Base-by-base conservation (phyloP, 2,797 vertebrate genomes). In the Karalla daura region DNA sequence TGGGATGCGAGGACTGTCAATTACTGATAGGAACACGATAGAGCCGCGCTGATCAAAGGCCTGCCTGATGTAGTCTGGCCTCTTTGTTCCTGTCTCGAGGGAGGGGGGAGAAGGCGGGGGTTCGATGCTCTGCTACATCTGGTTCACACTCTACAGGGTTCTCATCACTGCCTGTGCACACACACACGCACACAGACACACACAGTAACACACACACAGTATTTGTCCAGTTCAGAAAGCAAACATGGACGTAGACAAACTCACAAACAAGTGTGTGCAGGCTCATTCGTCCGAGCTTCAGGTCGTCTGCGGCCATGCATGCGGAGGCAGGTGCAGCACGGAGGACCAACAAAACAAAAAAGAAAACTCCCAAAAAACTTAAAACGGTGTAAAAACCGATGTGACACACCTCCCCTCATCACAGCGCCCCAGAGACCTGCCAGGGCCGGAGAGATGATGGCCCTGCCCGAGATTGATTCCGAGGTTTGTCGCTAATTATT, bases 401-500 rank as follows among this genome's bases (percentile, higher is more conserved):
- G 41, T 47, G 36, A 36, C 27, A 20, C 41, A 9, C 61, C 72
- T 68, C 40, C 43, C 21, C 2, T n/a, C n/a, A 5, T 35, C 3
- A 2, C 3, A 1, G 37, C 51, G 36, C 47, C 62, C 28, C 20
- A 74, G 58, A 72, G 51, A 71, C 54, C 61, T 49, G 74, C 60
- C 32, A 15, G 13, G 58, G 56, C 56, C 68, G 51, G 20, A 50
- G 55, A 69, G 62, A 75, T 67, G 82, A 88, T 86, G 62, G 53
- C 71, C 36, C 15, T 58, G 67, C 62, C 49, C 43, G 51, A 81
- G 88, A 88, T 86, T 83, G 85, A 81, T 87, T 88, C 78, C 7
- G 56, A 66, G 65, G 84, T 90, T 85, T 77, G 80, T 80, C 63
- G 58, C 81, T 92, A 92, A 92, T 93, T 91, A 91, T 89, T 88